Conservation (phyloP, 35 echinoderm and acorn worm species). For the Apostichopus japonicus region DNA sequence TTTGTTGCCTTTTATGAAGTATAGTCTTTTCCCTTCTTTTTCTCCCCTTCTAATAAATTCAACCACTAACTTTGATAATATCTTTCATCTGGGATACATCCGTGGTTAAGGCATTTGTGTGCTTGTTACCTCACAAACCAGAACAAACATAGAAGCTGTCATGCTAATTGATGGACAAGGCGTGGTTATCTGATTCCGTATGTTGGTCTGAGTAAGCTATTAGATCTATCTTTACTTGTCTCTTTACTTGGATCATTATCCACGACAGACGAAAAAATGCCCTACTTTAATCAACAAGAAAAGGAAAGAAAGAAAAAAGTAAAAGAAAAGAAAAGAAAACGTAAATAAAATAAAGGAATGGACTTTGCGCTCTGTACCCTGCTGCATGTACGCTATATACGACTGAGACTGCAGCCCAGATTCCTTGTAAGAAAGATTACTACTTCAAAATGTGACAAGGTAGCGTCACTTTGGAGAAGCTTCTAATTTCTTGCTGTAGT, state of each 20-base stretch:
- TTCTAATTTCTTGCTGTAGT: neutral
- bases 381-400: no score
- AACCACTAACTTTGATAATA: no score
- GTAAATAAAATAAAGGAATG: neutral
- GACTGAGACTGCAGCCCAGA: no score
- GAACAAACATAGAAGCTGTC: conserved; percentile 30
- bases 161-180: conserved; percentile 29
- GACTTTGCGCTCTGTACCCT: conserved; percentile 28
- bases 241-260: neutral
- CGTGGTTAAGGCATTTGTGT: conserved; percentile 25
- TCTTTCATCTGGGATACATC: neutral
- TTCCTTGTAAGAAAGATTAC: no score
- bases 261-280: neutral
- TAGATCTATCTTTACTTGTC: conserved; percentile 14
- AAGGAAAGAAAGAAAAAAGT: no score
- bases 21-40: no score
- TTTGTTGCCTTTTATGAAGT: no score
- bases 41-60: no score
- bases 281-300: no score
- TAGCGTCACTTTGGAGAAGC: neutral
- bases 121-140: conserved; percentile 38
- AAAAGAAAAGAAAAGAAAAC: no score
- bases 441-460: neutral
- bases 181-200: neutral
- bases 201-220: conserved; percentile 31